phyloP scores from a whole-genome alignment of 92 coral and sea anemone genomes.

The Porites lobata region DNA sequence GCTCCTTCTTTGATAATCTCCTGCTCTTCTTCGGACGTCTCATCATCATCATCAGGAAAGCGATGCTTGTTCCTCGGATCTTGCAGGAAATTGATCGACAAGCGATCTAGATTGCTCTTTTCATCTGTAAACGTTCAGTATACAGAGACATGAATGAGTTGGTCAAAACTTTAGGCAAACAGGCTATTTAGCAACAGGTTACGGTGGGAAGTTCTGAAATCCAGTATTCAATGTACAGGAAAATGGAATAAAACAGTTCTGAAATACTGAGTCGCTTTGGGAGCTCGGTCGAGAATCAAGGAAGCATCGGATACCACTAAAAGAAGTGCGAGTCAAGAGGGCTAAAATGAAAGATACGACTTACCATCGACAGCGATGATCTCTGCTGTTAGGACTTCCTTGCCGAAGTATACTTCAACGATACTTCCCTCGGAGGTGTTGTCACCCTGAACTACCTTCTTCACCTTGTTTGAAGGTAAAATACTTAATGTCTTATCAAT shows the following conservation, averaged over 20 bases:
- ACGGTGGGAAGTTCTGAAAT: neutral
- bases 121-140: constrained; percentile 30
- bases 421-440: constrained; percentile 20
- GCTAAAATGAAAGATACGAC: constrained; percentile 21
- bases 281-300: neutral
- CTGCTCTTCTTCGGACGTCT: constrained; percentile 7
- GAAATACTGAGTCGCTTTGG: constrained; percentile 7
- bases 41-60: neutral
- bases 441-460: constrained; percentile 23
- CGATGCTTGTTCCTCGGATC: constrained; percentile 23
- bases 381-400: constrained; percentile 11
- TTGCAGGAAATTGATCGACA: constrained; percentile 24
- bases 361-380: constrained; percentile 38
- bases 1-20: constrained; percentile 16
- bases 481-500: constrained; percentile 34
- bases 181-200: neutral
- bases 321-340: constrained; percentile 1
- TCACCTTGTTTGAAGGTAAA: constrained; percentile 20
- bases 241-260: neutral
- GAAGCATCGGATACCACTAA: neutral
- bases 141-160: constrained; percentile 6
- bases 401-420: constrained; percentile 28
- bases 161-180: neutral
- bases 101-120: constrained; percentile 7
- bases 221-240: neutral